Percentiles rank a stretch among this genome's conserved stretches.
These are phyloP conservation scores for Hemithea aestivaria DNA, from an alignment of 2,888 invertebrate genomes.

Conservation along the genomic window DNA sequence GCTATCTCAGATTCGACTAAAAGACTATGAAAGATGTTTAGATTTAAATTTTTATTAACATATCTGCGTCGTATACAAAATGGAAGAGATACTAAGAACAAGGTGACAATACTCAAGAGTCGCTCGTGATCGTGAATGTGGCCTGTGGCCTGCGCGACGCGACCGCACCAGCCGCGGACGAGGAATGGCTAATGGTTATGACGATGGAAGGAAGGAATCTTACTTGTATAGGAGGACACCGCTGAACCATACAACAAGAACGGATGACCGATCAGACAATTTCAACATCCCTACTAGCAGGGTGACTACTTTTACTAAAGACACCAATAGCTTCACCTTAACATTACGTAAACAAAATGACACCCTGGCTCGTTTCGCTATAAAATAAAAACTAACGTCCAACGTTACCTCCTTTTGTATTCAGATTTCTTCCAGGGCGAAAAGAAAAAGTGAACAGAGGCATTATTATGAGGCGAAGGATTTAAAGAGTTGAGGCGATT, in stretches of 20 bases:
- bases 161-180: constrained; percentile 5
- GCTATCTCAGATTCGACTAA: constrained; percentile 77
- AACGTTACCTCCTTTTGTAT: constrained; percentile 14
- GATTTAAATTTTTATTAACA: constrained; percentile 75
- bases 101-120: constrained; percentile 68
- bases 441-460: constrained; percentile 22
- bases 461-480: constrained; percentile 22
- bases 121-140: constrained; percentile 20
- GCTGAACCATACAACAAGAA: too few relatives aligned
- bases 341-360: too few relatives aligned
- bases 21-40: constrained; percentile 73
- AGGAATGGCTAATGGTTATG: constrained; percentile 15
- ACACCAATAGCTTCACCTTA: too few relatives aligned
- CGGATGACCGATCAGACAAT: too few relatives aligned
- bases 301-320: too few relatives aligned
- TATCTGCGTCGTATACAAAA: constrained; percentile 73
- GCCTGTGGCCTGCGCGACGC: constrained; percentile 10
- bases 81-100: constrained; percentile 61
- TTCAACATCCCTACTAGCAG: too few relatives aligned
- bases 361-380: too few relatives aligned
- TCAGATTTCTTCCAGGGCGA: constrained; percentile 15
- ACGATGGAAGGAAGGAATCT: constrained; percentile 15
- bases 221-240: constrained; percentile 7
- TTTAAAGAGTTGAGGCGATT: constrained; percentile 49
- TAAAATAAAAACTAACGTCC: constrained; percentile 1